These are phyloP conservation scores for Urocyon cinereoargenteus DNA, from an alignment of 2,797 vertebrate genomes.

Conservation along the genomic window DNA sequence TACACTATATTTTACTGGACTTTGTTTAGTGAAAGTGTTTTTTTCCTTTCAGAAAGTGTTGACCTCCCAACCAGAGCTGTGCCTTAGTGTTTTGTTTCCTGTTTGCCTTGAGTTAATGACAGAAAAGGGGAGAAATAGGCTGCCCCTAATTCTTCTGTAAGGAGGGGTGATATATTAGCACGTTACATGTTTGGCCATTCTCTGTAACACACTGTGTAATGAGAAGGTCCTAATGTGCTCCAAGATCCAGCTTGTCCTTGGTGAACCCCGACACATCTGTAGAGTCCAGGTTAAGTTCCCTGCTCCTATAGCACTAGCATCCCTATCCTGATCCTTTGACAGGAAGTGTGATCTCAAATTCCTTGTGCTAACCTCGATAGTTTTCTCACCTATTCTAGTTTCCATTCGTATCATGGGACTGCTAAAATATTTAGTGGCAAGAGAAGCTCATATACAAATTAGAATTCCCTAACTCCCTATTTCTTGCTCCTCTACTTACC, in stretches of 20 bases:
- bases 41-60: neutral
- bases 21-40: neutral
- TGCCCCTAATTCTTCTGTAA: neutral
- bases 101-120: neutral
- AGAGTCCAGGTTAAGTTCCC: neutral
- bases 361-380: neutral
- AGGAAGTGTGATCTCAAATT: neutral
- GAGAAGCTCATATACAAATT: neutral
- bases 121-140: neutral
- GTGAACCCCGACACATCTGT: neutral
- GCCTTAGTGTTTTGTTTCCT: neutral
- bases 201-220: neutral
- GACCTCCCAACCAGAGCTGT: neutral
- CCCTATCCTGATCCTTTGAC: neutral
- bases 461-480: neutral
- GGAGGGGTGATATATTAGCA: neutral
- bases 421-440: neutral
- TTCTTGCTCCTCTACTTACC: neutral
- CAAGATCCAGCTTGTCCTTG: neutral
- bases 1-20: neutral
- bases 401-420: neutral
- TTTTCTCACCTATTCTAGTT: neutral
- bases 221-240: neutral
- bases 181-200: neutral
- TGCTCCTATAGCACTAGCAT: neutral